These are phyloP conservation scores for Holacanthella duospinosa DNA, from an alignment of 2,888 invertebrate genomes.

Conservation along the genomic window DNA sequence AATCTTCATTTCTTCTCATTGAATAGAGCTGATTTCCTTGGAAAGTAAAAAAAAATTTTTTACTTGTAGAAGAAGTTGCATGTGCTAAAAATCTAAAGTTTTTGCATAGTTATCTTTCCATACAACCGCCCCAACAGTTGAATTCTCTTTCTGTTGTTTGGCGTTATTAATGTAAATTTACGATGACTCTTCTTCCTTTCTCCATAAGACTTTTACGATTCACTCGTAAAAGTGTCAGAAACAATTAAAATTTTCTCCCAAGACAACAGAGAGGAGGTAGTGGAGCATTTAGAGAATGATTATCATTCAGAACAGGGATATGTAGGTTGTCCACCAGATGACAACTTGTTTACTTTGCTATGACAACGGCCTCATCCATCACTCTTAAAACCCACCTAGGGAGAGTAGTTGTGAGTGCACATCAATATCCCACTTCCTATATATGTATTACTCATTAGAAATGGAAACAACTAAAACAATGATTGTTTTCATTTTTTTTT, in stretches of 20 bases:
- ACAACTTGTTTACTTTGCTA: background rate
- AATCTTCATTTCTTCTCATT: background rate
- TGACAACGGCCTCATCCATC: background rate
- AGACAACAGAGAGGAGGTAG: too few species aligned
- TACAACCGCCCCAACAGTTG: slow-evolving; percentile 8
- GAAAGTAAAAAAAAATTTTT: background rate
- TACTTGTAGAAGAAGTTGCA: background rate
- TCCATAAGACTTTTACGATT: slow-evolving; percentile 5
- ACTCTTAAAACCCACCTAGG: background rate
- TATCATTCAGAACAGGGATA: background rate
- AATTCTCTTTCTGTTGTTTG: background rate
- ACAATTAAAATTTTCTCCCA: slow-evolving; percentile 8
- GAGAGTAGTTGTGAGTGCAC: too few species aligned
- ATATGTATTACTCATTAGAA: background rate
- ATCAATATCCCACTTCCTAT: background rate
- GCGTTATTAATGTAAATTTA: slow-evolving; percentile 2
- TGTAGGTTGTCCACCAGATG: background rate
- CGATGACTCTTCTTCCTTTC: background rate
- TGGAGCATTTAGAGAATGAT: too few species aligned
- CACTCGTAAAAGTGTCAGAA: slow-evolving; percentile 12
- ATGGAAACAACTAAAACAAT: too few species aligned
- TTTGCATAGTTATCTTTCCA: background rate
- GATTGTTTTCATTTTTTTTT: background rate
- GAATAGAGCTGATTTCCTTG: background rate
- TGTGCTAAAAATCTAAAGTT: background rate